Base-by-base conservation (phyloP, 2,797 vertebrate species). In the Silurus lanzhouensis region DNA sequence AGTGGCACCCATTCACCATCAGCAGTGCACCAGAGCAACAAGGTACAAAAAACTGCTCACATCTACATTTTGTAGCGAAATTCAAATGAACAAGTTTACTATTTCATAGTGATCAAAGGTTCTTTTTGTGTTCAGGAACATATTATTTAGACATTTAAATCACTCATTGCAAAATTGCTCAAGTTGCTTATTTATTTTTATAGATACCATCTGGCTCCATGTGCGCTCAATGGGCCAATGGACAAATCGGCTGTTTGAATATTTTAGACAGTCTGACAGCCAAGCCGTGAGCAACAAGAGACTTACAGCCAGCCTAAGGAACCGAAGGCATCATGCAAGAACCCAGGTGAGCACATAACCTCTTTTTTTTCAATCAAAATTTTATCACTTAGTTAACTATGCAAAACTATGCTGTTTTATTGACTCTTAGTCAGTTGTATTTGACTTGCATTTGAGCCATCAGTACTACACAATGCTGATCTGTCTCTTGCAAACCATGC, bases 1-100 rank as follows among this genome's bases (percentile, higher is more conserved):
- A 97, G 91, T 98, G 97, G 97, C 97, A 97, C 2, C 97, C 97
- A 0, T 98, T 98, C 91, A 97, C 96, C 88, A 97, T 98, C 94
- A 97, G 97, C 96, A 98, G 97, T 0, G 95, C 97, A 0, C 97
- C 97, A 0, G 97, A 99, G 91, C 96, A 98, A 91, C 90, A 94
- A 90, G 97, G 97, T 97, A 91, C 79, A 66, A n/a, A 15, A 27
- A 20, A 46, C 9, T 38, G 46, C 22, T 44, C 1, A 58, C 60
- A 7, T 67, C 52, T 48, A 76, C 68, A 25, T 3, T 74, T 57
- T 17, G 55, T 9, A 77, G 25, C 5, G 17, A 77, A 77, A 77
- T 77, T 10, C 57, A 38, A 44, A 7, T 44, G n/a, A 44, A 17
- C 27, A n/a, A 4, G 58, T 46, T 63, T 6, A 46, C 12, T 15